Evolutionary conservation across 2,797 vertebrate genomes (phyloP), one percentile per base, ranked within the genome.

Genomic region (Rhabdomys pumilio): DNA sequence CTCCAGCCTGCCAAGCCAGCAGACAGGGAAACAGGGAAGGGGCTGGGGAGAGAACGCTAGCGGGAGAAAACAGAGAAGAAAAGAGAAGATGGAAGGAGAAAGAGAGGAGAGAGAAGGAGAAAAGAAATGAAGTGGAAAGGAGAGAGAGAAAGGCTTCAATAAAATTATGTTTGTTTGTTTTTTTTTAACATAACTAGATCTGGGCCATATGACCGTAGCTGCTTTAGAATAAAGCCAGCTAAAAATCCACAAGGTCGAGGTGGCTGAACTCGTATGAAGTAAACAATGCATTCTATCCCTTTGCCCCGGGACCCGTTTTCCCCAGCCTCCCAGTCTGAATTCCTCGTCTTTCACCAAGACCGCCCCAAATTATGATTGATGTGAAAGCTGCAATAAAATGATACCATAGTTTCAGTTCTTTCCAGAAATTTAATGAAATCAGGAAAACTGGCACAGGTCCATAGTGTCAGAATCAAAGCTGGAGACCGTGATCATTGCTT

Each of bases 361-460:
- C 0, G 57, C 61, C 93, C 91, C 84, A 89, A 94, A 97, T 94
- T 83, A 92, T 97, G 97, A 98, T 89, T 63, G 97, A 98, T 96
- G 97, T 29, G 44, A 95, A 82, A 86, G 85, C 31, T 80, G 81
- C 90, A 90, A 96, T 96, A 72, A 95, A 96, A 93, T 1, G 82
- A 97, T 97, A 94, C 92, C 93, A 86, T 4, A 80, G 93, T 93
- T 90, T 95, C 9, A 92, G 94, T n/a, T 26, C 92, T 93, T 97
- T 97, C 97, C 97, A 97, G 94, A 96, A 94, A 72, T 19, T 75
- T 97, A 97, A 97, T 96, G 96, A 97, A 96, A 95, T 92, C 95
- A 97, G 97, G 97, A 89, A 87, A 67, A 85, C 67, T 97, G 97
- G 96, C 97, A 77, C 38, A 44, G 31, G 67, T 82, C 96, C 97